Conservation (phyloP, 2,113 vertebrate genomes). For the Spilogale gracilis region DNA sequence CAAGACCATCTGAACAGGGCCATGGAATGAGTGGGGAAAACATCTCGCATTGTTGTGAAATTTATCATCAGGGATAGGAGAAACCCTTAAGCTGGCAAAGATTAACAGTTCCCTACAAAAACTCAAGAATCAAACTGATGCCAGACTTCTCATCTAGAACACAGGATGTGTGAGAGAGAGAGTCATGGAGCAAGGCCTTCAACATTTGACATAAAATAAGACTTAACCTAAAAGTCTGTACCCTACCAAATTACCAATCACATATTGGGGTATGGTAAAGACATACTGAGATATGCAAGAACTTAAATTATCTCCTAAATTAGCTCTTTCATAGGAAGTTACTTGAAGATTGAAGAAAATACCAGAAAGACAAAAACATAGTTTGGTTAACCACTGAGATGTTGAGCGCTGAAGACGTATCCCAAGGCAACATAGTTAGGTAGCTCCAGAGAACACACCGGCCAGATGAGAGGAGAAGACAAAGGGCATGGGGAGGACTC, state of each 20-base stretch:
- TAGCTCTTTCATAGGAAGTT: background rate
- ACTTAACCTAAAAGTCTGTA: background rate
- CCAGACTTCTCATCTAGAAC: background rate
- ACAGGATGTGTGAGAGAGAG: background rate
- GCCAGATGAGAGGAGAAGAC: background rate
- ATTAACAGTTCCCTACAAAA: background rate
- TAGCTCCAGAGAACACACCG: background rate
- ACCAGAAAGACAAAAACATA: background rate
- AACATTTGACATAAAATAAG: background rate
- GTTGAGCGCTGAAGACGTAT: background rate
- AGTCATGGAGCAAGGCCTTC: background rate
- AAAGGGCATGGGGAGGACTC: background rate
- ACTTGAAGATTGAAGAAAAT: background rate
- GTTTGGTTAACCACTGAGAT: background rate
- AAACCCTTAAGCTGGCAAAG: background rate
- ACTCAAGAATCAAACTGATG: background rate
- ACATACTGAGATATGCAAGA: background rate
- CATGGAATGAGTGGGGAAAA: background rate
- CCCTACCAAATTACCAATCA: background rate
- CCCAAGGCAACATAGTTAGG: background rate
- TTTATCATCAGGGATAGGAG: background rate
- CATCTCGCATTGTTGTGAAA: background rate
- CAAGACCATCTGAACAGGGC: background rate
- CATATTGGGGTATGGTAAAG: background rate
- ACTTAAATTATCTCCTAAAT: background rate